Base-by-base conservation (phyloP, 2,888 invertebrate species). In the Ecliptopera silaceata region DNA sequence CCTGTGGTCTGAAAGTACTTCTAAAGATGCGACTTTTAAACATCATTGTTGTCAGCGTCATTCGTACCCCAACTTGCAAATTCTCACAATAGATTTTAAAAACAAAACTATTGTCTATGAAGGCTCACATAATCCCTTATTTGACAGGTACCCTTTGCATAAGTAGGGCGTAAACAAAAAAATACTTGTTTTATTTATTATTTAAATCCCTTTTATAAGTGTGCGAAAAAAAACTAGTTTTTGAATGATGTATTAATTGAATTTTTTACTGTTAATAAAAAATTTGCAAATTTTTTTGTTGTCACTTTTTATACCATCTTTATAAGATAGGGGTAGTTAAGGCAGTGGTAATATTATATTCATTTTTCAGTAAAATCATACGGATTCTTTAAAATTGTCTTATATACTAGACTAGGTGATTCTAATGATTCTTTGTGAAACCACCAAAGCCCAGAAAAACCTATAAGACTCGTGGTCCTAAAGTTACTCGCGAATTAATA, bases 141-240 rank as follows among this genome's bases (percentile, higher is more conserved):
- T 48, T 48, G 32, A 52, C 58, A 58, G 52, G 57, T 57, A 57
- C 43, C 44, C 36, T 45, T 54, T 58, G 58, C 49, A 46, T 54
- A 54, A 52, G 11, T 52, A 53, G 31, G 32, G 20, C 42, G 17
- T 11, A 31, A 58, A 58, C 41, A 12, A 12, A 8, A 17, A 42
- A 46, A 47, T 36, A 26, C 4, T 2, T 41, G 32, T 31, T 46
- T 49, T 29, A 49, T 32, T 36, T 46, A 42, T 29, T 31, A 31
- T 47, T 22, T 38, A 20, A 38, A 39, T 39, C 45, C 45, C 39
- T 32, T 43, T 51, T 42, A 12, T 46, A 26, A 15, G 22, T 15
- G 47, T 12, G 32, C 12, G 15, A 38, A 47, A 36, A 38, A 4
- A 13, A 47, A 52, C 18, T 39, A 8, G 43, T 43, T 49, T 42